Percentiles rank a stretch among this genome's conserved stretches.
These are phyloP conservation scores for Tethya wilhelma DNA, from an alignment of 37 sponge, comb jelly and placozoan genomes.

Conservation along the genomic window DNA sequence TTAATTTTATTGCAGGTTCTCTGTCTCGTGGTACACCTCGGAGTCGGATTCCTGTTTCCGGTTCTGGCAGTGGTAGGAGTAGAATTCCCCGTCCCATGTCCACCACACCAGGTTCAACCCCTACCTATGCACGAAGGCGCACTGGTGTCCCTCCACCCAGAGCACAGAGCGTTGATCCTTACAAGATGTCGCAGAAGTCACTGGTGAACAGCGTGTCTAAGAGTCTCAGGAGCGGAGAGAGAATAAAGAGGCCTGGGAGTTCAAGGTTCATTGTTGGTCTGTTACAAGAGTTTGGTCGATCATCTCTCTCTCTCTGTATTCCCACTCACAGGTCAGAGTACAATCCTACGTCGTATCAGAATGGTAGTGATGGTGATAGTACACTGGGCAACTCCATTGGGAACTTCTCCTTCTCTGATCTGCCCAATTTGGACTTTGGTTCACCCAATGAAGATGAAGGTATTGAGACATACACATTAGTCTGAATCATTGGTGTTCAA, in stretches of 20 bases:
- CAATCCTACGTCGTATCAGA: constrained; percentile 36
- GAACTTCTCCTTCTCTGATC: constrained; percentile 61
- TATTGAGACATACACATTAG: not conserved
- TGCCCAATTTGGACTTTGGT: constrained; percentile 71
- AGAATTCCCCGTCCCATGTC: constrained; percentile 22
- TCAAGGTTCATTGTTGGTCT: not conserved
- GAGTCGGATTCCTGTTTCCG: constrained; percentile 15
- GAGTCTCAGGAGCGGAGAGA: not conserved
- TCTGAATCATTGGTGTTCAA: too few relatives aligned
- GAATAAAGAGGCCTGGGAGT: constrained; percentile 25
- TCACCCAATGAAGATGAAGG: constrained; percentile 44
- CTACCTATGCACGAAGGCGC: not conserved
- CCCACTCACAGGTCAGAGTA: constrained; percentile 28
- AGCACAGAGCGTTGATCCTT: constrained; percentile 50
- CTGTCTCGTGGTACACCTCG: not conserved
- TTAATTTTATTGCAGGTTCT: not conserved
- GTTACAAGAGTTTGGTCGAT: not conserved
- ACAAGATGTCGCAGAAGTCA: constrained; percentile 35
- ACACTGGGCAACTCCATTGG: constrained; percentile 5
- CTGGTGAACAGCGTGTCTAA: not conserved
- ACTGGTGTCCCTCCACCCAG: constrained; percentile 28
- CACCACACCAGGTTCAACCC: constrained; percentile 45
- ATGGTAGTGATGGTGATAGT: constrained; percentile 2
- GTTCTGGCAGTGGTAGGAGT: not conserved
- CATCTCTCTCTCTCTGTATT: not conserved